These are phyloP conservation scores for Exaiptasia diaphana DNA, from an alignment of 64 coral and sea anemone species.

Conservation along the genomic window DNA sequence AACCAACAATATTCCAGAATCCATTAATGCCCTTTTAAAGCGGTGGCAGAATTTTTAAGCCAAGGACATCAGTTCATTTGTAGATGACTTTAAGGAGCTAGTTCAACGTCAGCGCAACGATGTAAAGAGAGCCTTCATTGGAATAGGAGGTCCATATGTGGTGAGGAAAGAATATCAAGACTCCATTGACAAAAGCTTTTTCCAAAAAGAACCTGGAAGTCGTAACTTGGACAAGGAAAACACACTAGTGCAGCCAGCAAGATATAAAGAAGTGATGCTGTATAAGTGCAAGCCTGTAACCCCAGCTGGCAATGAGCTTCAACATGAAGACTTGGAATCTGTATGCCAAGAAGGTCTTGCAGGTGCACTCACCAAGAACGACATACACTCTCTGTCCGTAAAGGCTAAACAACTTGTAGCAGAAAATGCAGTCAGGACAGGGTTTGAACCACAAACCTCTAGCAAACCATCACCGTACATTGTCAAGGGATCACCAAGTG, in stretches of 20 bases:
- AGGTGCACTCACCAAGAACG: not conserved
- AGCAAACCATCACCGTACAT: no score
- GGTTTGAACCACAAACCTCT: no score
- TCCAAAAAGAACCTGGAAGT: conserved; percentile 1
- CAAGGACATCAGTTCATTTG: conserved; percentile 1
- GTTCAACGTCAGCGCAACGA: not conserved
- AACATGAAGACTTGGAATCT: not conserved
- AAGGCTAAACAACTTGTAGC: not conserved
- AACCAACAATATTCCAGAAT: conserved; percentile 44
- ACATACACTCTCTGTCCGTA: not conserved
- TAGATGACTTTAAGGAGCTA: conserved; percentile 5
- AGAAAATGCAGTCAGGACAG: not conserved
- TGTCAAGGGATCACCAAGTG: not conserved
- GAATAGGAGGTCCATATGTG: conserved; percentile 3
- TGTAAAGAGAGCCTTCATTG: conserved; percentile 20
- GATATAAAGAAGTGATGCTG: not conserved
- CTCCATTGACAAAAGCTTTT: not conserved
- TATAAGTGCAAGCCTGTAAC: not conserved
- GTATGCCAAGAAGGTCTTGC: not conserved
- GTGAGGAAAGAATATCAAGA: conserved; percentile 5
- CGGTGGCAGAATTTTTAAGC: conserved; percentile 43
- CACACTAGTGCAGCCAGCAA: not conserved
- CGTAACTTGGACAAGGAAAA: no score
- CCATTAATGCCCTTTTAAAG: conserved; percentile 29
- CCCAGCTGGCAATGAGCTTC: not conserved